These are phyloP conservation scores for Caenorhabditis wallacei DNA, from an alignment of 2,888 invertebrate species.

Conservation along the genomic window DNA sequence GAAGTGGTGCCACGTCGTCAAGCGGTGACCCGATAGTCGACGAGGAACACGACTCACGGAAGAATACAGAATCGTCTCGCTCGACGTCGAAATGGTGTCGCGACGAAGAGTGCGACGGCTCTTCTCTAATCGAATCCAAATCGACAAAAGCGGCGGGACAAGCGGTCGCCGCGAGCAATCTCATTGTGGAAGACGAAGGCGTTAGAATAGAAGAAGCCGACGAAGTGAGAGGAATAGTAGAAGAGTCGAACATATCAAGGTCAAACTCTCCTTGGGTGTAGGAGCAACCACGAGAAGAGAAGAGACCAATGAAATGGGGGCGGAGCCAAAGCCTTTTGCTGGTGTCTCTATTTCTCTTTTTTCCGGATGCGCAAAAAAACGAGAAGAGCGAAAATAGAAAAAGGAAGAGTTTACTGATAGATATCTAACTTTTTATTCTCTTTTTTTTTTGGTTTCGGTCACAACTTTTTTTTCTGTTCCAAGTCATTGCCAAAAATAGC, in stretches of 20 bases:
- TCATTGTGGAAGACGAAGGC: slow-evolving; percentile 35
- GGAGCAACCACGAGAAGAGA: slow-evolving; percentile 3
- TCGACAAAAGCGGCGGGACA: slow-evolving; percentile 46
- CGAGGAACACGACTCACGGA: slow-evolving; percentile 26
- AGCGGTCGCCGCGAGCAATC: slow-evolving; percentile 49
- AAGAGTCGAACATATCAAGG: slow-evolving; percentile 23
- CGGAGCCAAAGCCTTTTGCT: slow-evolving; percentile 10
- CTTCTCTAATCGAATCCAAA: slow-evolving; percentile 64
- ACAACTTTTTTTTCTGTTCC: background rate
- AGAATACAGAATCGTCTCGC: slow-evolving; percentile 47
- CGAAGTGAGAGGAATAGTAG: slow-evolving; percentile 11
- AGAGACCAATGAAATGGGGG: slow-evolving; percentile 45
- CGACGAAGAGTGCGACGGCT: slow-evolving; percentile 39
- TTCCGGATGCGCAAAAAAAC: slow-evolving; percentile 14
- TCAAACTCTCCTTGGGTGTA: background rate
- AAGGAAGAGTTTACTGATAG: slow-evolving; percentile 3
- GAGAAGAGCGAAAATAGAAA: slow-evolving; percentile 1
- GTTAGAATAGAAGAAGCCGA: slow-evolving; percentile 17
- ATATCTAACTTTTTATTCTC: background rate
- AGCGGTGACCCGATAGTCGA: slow-evolving; percentile 24
- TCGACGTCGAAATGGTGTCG: background rate
- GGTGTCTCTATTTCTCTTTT: slow-evolving; percentile 12
- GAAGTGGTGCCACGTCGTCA: slow-evolving; percentile 11
- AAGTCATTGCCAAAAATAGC: background rate
- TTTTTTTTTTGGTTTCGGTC: slow-evolving; percentile 2